phyloP scores from a whole-genome alignment of 2,888 invertebrate genomes.

The Sycophila texana region DNA sequence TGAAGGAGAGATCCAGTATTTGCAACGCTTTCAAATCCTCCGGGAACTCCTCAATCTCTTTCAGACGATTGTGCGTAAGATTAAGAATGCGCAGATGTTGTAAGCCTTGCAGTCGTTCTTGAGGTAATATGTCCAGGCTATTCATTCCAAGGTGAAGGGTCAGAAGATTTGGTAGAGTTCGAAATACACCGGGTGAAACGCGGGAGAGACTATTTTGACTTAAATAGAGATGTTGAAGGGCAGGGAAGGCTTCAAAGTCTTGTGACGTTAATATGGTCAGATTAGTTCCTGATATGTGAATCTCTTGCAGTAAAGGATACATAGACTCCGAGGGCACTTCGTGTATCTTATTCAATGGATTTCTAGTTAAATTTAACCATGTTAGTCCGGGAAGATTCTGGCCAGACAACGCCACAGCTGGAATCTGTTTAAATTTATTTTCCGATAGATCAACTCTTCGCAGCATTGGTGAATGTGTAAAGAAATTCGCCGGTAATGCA shows the following conservation, averaged over 20 bases:
- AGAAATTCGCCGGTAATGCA: slow-evolving; percentile 88
- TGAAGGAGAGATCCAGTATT: slow-evolving; percentile 88
- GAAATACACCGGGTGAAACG: slow-evolving; percentile 91
- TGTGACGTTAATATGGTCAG: slow-evolving; percentile 89
- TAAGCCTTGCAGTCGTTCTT: slow-evolving; percentile 89
- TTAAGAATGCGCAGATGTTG: slow-evolving; percentile 85
- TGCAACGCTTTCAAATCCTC: slow-evolving; percentile 86
- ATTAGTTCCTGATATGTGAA: slow-evolving; percentile 88
- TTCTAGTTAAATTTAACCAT: slow-evolving; percentile 89
- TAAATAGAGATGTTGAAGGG: slow-evolving; percentile 84
- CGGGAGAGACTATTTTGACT: slow-evolving; percentile 85
- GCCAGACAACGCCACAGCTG: slow-evolving; percentile 85
- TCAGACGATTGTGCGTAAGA: slow-evolving; percentile 89
- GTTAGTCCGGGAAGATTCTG: slow-evolving; percentile 84
- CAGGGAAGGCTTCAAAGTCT: slow-evolving; percentile 90
- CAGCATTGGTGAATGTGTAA: slow-evolving; percentile 84
- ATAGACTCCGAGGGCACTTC: slow-evolving; percentile 83
- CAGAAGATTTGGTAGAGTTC: slow-evolving; percentile 85
- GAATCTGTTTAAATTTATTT: slow-evolving; percentile 88
- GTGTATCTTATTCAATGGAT: slow-evolving; percentile 86
- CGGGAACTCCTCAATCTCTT: slow-evolving; percentile 89
- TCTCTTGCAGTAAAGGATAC: slow-evolving; percentile 86
- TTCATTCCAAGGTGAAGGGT: slow-evolving; percentile 91
- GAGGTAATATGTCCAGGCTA: slow-evolving; percentile 88
- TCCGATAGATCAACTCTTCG: slow-evolving; percentile 86